Base-by-base conservation (phyloP, 2,888 invertebrate genomes). In the Marasmarcha lunaedactyla region DNA sequence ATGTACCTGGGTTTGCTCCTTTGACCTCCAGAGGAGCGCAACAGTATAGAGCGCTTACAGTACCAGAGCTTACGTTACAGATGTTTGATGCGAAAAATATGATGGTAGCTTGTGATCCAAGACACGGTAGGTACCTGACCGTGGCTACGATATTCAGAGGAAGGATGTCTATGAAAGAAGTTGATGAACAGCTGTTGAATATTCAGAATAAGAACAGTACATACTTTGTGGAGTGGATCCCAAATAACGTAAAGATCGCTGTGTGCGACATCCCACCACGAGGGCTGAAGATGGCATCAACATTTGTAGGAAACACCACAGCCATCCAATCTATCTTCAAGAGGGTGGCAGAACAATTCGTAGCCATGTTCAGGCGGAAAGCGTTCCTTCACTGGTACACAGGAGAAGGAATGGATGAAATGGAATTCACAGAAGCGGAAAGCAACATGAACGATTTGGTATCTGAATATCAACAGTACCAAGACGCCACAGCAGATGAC, bases 331-430 rank as follows among this genome's bases (percentile, higher is more conserved):
- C 92, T 57, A 78, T 95, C 52, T 95, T 95, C 81, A 93, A 93
- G 71, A 87, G 94, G 67, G 89, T 94, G 52, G 89, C 90, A 13
- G 92, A 93, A 62, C 94, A 94, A 70, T 94, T 94, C 63, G 90
- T 91, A 40, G 92, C 94, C 55, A 95, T 97, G 97, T 97, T 96
- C 87, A 88, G 95, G 57, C 89, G 96, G 59, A 97, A 95, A 84
- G 97, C 97, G 60, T 97, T 97, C 88, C 87, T 97, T 56, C 97
- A 97, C 86, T 97, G 97, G 96, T 97, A 94, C 78, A 93, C 93
- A 27, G 94, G 93, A 41, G 94, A 95, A 66, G 94, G 94, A 50
- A 94, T 94, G 94, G 94, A 94, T 59, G 94, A 94, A 64, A 91
- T 93, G 91, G 94, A 94, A 73, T 94, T 94, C 84, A 92, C 93